phyloP scores from a whole-genome alignment of 2,113 vertebrate species.

The Heterotilapia buettikoferi region DNA sequence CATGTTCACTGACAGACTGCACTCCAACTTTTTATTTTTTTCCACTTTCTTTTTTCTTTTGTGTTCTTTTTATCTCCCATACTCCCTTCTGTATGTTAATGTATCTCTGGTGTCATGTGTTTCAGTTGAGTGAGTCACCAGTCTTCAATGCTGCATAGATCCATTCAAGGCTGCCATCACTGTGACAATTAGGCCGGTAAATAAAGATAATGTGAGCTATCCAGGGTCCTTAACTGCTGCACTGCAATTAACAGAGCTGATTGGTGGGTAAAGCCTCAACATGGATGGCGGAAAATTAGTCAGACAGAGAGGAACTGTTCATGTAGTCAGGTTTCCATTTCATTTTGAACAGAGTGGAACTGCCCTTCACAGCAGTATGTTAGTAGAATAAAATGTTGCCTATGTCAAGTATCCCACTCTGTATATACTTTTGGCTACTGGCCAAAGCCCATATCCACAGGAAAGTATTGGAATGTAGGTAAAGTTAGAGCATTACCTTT shows the following conservation, averaged over 20 bases:
- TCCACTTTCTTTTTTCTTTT: background rate
- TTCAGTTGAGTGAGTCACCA: constrained; percentile 40
- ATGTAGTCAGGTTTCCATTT: background rate
- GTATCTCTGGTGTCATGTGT: constrained; percentile 22
- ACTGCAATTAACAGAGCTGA: constrained; percentile 50
- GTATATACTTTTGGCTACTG: background rate
- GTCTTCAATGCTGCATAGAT: constrained; percentile 26
- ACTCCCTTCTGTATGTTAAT: background rate
- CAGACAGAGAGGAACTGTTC: background rate
- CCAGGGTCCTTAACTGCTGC: constrained; percentile 50
- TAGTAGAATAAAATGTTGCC: background rate
- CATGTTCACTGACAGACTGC: background rate
- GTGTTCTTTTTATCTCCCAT: background rate
- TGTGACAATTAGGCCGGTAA: constrained; percentile 56
- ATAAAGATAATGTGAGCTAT: constrained; percentile 64
- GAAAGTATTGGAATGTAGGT: background rate
- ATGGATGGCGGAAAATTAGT: constrained; percentile 1
- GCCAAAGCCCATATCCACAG: background rate
- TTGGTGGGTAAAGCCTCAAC: constrained; percentile 25
- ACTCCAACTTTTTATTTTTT: background rate
- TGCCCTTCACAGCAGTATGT: background rate
- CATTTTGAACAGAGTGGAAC: background rate
- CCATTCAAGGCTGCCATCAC: constrained; percentile 45
- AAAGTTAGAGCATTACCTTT: background rate
- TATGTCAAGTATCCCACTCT: background rate